Base-by-base conservation (phyloP, 1,140 invertebrate species). In the Cydia strobilella region DNA sequence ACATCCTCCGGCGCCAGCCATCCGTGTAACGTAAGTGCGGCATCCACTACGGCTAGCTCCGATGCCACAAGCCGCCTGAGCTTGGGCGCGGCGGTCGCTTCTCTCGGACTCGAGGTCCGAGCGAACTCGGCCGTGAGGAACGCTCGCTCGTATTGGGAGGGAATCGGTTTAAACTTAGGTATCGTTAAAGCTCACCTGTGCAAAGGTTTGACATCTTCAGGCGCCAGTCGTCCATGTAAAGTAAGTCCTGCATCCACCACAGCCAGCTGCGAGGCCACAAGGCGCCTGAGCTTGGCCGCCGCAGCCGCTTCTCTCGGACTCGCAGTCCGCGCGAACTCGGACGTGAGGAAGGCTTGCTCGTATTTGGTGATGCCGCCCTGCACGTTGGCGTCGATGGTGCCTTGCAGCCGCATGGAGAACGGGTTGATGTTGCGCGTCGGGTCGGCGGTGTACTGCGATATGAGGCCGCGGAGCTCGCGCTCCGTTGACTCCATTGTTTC, bases 341-440 rank as follows among this genome's bases (percentile, higher is more conserved):
- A 93, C 3, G 95, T 96, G 71, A 99, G 96, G 88, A 99, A 99
- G 4, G 98, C 97, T 81, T 98, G 96, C 81, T 98, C 97, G 85
- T 99, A 99, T 86, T 98, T 99, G 42, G 96, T 96, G 71, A 99
- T 97, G 9, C 98, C 98, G n/a, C 98, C 98, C 95, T 98, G 98
- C 0, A 99, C 98, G 80, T 98, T 98, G 0, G 98, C 98, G 90
- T 99, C 98, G 76, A 99, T 98, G 31, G 98, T 97, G 18, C 98
- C 98, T 85, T 97, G 96, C 2, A 99, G 93, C 71, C 97, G 94
- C 98, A 99, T 99, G 4, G 96, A 97, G 77, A 99, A 96, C 0
- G 97, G 97, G 90, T 98, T 98, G 51, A 98, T 96, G 84, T 97
- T 98, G 18, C 95, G 93, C 27, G 96, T 95, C 0, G 96, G 96